A percentile compares a stretch with the other conserved stretches of the same genome.
Conservation (phyloP, 2,113 vertebrate genomes). For the Epinephelus moara region DNA sequence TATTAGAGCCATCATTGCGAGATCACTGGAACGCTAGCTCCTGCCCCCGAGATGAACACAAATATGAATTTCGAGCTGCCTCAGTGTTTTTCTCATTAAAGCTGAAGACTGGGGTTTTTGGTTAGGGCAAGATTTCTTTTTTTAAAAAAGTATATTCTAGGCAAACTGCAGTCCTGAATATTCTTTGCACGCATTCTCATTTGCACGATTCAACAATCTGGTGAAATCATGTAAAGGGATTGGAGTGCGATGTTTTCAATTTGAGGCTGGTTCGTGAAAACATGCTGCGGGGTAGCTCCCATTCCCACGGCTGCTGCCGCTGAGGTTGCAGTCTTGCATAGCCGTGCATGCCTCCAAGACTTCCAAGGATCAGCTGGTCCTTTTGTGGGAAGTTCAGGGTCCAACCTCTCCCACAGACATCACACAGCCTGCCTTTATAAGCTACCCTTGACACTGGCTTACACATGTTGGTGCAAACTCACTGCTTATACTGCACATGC, state of each 20-base stretch:
- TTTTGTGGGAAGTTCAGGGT: slow-evolving; percentile 68
- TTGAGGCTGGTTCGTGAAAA: slow-evolving; percentile 31
- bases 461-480: slow-evolving; percentile 16
- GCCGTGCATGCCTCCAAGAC: slow-evolving; percentile 23
- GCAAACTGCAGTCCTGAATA: slow-evolving; percentile 20
- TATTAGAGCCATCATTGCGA: slow-evolving; percentile 7
- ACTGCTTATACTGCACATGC: neutral
- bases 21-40: slow-evolving; percentile 35
- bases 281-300: slow-evolving; percentile 21
- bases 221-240: slow-evolving; percentile 23
- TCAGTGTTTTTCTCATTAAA: slow-evolving; percentile 60
- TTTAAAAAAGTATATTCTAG: slow-evolving; percentile 1
- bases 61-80: slow-evolving; percentile 35
- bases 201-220: slow-evolving; percentile 29
- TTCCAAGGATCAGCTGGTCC: slow-evolving; percentile 37
- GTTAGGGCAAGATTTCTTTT: neutral
- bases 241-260: slow-evolving; percentile 20
- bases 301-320: slow-evolving; percentile 51
- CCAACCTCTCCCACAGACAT: slow-evolving; percentile 69
- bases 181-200: slow-evolving; percentile 26
- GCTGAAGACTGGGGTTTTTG: slow-evolving; percentile 23
- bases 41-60: slow-evolving; percentile 46
- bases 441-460: slow-evolving; percentile 29
- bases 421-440: slow-evolving; percentile 3
- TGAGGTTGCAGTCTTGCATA: slow-evolving; percentile 49